Conservation (phyloP, 1,140 invertebrate genomes). For the Cydia pomonella region DNA sequence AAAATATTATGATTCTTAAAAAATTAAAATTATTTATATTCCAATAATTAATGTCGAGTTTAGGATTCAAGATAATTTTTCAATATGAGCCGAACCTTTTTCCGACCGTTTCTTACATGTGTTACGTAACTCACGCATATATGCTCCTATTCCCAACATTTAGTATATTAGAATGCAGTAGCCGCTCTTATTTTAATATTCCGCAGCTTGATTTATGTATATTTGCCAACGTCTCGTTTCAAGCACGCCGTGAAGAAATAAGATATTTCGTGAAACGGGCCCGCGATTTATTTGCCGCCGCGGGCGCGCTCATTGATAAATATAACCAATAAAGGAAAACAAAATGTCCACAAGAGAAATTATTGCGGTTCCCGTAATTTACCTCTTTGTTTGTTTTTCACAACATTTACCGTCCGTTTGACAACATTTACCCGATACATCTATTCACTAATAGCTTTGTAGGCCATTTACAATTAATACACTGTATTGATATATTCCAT, state of each 20-base stretch:
- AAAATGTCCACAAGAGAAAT: constrained; percentile 60
- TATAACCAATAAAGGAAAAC: constrained; percentile 64
- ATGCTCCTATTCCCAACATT: not conserved
- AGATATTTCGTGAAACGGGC: constrained; percentile 49
- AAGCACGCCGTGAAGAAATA: constrained; percentile 38
- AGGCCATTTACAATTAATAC: not conserved
- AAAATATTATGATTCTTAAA: no score
- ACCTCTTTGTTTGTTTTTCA: constrained; percentile 43
- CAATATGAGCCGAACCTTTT: not conserved
- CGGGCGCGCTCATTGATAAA: constrained; percentile 57
- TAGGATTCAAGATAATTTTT: no score
- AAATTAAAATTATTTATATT: no score
- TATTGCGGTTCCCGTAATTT: constrained; percentile 53
- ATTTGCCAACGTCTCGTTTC: constrained; percentile 23
- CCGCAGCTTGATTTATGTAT: constrained; percentile 29
- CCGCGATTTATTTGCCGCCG: constrained; percentile 53
- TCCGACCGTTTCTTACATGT: not conserved
- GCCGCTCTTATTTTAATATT: constrained; percentile 21
- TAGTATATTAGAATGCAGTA: constrained; percentile 8
- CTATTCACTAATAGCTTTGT: not conserved
- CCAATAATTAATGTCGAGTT: no score
- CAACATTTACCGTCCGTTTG: constrained; percentile 20
- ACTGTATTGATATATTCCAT: not conserved
- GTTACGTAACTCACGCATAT: not conserved
- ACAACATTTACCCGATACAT: not conserved